Conservation (phyloP, 1,140 invertebrate species). For the Lysiphlebus fabarum region DNA sequence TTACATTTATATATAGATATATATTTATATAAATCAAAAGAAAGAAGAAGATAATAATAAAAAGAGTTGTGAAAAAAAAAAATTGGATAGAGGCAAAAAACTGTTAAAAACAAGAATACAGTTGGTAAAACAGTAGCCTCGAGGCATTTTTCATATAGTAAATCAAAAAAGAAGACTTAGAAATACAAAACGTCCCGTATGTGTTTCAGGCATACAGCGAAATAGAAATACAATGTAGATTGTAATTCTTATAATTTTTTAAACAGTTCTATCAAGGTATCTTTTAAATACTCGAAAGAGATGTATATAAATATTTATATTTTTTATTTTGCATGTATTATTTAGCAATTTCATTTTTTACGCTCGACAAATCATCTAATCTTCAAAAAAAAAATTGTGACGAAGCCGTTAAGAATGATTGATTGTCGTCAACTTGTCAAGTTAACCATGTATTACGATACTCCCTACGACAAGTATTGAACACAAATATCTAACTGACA, state of each 20-base stretch:
- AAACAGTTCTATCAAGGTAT: no score
- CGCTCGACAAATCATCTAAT: conserved; percentile 14
- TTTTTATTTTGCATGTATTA: neutral
- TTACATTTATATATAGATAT: no score
- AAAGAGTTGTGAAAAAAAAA: neutral
- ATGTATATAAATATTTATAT: conserved; percentile 9
- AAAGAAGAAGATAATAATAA: no score
- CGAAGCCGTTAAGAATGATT: conserved; percentile 40
- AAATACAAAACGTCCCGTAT: no score
- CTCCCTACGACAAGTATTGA: conserved; percentile 4
- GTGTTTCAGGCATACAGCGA: no score
- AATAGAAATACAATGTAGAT: no score
- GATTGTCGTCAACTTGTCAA: conserved; percentile 22
- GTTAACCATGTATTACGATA: conserved; percentile 7
- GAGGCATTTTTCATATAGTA: conserved; percentile 21
- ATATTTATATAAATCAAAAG: neutral
- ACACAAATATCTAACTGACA: conserved; percentile 12
- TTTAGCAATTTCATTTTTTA: neutral
- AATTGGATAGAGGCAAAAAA: conserved; percentile 8
- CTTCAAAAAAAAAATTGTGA: conserved; percentile 30
- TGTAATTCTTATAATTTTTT: no score
- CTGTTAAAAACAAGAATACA: conserved; percentile 3
- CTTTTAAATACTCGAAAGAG: conserved; percentile 4
- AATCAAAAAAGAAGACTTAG: conserved; percentile 16
- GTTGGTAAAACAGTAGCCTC: conserved; percentile 20